These are phyloP conservation scores for Macaria notata DNA, from an alignment of 2,888 invertebrate genomes.

Conservation along the genomic window DNA sequence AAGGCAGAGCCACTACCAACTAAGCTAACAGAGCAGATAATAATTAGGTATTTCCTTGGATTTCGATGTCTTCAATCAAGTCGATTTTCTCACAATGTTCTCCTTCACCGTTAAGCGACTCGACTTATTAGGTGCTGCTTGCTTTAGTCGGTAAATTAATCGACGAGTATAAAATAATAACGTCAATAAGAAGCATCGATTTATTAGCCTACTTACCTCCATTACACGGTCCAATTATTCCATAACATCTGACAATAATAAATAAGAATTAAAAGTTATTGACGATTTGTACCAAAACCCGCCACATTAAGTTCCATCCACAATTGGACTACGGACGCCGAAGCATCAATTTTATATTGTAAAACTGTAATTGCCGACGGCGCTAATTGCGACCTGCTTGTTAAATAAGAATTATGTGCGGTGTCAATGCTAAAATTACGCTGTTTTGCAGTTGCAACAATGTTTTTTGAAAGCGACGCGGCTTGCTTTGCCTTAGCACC, in stretches of 20 bases:
- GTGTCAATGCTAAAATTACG: slow-evolving; percentile 31
- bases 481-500: no score
- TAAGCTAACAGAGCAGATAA: no score
- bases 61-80: no score
- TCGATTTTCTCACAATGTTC: no score
- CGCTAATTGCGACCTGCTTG: slow-evolving; percentile 36
- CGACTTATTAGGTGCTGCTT: no score
- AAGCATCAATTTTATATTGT: slow-evolving; percentile 33
- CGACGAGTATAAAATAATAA: no score
- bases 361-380: slow-evolving; percentile 34
- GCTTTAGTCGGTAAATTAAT: no score
- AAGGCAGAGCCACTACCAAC: no score
- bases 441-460: slow-evolving; percentile 24
- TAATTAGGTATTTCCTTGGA: no score
- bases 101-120: no score
- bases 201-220: neutral
- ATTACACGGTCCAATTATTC: slow-evolving; percentile 21
- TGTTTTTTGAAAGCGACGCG: slow-evolving; percentile 6
- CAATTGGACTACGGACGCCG: slow-evolving; percentile 14
- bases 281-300: slow-evolving; percentile 13
- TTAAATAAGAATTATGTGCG: slow-evolving; percentile 36
- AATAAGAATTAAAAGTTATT: slow-evolving; percentile 16
- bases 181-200: no score
- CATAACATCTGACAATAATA: slow-evolving; percentile 14
- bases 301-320: slow-evolving; percentile 1